phyloP scores from a whole-genome alignment of 2,113 vertebrate genomes.

The Gallinago jamesoni region DNA sequence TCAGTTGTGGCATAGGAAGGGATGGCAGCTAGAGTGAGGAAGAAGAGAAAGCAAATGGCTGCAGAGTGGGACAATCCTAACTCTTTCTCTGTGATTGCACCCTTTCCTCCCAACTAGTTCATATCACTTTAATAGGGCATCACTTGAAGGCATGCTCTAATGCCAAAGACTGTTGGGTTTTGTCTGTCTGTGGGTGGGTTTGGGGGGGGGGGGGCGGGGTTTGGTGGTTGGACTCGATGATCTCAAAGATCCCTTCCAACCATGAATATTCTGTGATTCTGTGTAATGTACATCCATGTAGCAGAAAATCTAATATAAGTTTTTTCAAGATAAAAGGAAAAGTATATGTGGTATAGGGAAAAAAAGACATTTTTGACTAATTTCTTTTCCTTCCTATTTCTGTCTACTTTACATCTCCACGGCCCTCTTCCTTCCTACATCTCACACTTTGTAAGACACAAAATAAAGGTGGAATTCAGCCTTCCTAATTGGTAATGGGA shows the following conservation, averaged over 20 bases:
- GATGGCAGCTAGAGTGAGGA: background rate
- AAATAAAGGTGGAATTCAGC: constrained; percentile 27
- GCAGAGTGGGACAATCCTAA: background rate
- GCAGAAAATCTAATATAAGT: background rate
- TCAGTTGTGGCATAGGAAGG: background rate
- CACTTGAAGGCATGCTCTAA: too few species aligned
- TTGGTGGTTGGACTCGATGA: too few species aligned
- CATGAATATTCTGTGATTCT: too few species aligned
- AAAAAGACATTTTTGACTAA: background rate
- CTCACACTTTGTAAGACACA: background rate
- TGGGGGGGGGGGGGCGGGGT: too few species aligned
- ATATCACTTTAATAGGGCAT: background rate
- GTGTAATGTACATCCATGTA: background rate
- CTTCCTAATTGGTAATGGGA: constrained; percentile 1
- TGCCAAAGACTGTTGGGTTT: too few species aligned
- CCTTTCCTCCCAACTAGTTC: background rate
- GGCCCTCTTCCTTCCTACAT: background rate
- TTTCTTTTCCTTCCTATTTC: background rate
- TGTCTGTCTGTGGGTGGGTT: too few species aligned
- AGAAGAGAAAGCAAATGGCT: background rate
- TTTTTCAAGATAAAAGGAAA: background rate
- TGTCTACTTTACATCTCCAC: background rate
- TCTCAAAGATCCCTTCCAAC: too few species aligned
- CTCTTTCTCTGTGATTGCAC: background rate
- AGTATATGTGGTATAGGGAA: background rate